A percentile compares a stretch with the other conserved stretches of the same genome.
phyloP scores from a whole-genome alignment of 2,113 vertebrate genomes.

The Morone chrysops region DNA sequence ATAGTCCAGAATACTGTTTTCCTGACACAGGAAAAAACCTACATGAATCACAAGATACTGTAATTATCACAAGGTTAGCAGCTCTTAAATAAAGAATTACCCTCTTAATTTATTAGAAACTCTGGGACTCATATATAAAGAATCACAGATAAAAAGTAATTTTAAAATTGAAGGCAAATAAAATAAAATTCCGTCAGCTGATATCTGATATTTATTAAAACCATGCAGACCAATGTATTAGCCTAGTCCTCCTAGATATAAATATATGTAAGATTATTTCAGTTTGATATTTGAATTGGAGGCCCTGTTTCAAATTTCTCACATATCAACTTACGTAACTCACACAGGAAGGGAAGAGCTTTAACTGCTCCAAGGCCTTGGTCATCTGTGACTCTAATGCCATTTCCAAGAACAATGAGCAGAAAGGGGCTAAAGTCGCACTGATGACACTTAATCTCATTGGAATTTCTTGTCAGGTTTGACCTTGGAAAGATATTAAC shows the following conservation, averaged over 20 bases:
- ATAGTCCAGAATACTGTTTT: not conserved
- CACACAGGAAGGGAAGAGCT: conserved; percentile 33
- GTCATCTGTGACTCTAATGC: conserved; percentile 71
- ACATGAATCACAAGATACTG: not conserved
- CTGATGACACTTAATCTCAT: conserved; percentile 86
- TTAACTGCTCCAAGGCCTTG: conserved; percentile 55
- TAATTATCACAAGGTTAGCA: not conserved
- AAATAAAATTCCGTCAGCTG: not conserved
- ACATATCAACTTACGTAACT: conserved; percentile 29
- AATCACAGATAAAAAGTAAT: not conserved
- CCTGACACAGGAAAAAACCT: not conserved
- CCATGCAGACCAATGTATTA: not conserved
- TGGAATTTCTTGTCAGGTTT: conserved; percentile 84
- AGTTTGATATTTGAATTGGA: conserved; percentile 25
- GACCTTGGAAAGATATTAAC: conserved; percentile 82
- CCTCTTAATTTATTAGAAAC: not conserved
- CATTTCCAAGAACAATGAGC: conserved; percentile 83
- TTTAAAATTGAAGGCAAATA: not conserved
- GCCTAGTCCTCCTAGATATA: not conserved
- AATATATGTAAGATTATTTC: conserved; percentile 13
- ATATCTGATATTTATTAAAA: conserved; percentile 15
- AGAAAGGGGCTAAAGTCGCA: conserved; percentile 80
- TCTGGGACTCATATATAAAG: not conserved
- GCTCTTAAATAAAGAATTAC: not conserved
- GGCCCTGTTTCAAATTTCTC: conserved; percentile 42